These are phyloP conservation scores for Pelosia muscerda DNA, from an alignment of 2,888 invertebrate species.

Conservation along the genomic window DNA sequence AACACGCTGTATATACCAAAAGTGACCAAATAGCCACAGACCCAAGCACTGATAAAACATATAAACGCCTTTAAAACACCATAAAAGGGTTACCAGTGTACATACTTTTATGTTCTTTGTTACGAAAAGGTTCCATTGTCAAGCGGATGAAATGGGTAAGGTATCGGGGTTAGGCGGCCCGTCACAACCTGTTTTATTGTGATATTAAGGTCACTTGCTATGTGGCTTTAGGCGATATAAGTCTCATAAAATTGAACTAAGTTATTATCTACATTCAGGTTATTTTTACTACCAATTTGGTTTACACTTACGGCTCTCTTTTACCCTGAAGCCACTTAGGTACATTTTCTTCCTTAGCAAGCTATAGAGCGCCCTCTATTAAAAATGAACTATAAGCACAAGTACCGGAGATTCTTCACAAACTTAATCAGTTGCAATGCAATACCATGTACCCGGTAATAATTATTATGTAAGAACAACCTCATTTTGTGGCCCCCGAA, in stretches of 20 bases:
- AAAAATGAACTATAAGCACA: too few species aligned
- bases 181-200: conserved; percentile 16
- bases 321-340: too few species aligned
- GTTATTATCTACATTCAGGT: neutral
- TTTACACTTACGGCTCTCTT: too few species aligned
- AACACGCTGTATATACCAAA: too few species aligned
- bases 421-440: too few species aligned
- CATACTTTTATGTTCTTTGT: conserved; percentile 13
- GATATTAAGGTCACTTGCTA: conserved; percentile 15
- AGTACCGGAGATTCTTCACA: too few species aligned
- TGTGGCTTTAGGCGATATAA: conserved; percentile 5
- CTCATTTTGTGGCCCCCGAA: too few species aligned
- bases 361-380: too few species aligned
- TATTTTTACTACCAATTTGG: neutral
- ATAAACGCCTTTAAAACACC: neutral
- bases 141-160: conserved; percentile 19
- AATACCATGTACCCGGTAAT: too few species aligned
- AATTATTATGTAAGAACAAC: too few species aligned
- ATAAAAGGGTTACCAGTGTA: conserved; percentile 20
- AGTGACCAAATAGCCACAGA: neutral
- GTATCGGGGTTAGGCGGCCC: conserved; percentile 14
- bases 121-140: conserved; percentile 15
- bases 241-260: neutral
- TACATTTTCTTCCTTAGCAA: too few species aligned
- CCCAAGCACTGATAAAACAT: neutral